Conservation (phyloP, 2,888 invertebrate species). For the Steromphala cineraria region DNA sequence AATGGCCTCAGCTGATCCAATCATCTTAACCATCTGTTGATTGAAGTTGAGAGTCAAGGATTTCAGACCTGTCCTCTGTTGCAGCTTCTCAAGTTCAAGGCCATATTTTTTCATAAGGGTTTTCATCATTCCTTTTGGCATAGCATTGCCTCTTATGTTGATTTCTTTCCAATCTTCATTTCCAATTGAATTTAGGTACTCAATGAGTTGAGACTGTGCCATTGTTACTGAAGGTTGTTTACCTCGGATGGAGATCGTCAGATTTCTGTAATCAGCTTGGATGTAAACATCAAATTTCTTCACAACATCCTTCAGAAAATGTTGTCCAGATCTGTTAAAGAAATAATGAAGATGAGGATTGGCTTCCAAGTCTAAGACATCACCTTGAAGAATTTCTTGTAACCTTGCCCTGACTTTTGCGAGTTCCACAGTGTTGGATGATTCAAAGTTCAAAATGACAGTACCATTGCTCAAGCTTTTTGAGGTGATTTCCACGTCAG, state of each 20-base stretch:
- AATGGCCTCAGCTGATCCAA: conserved; percentile 41
- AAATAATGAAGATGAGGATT: conserved; percentile 29
- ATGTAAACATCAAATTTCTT: conserved; percentile 36
- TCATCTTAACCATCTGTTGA: conserved; percentile 39
- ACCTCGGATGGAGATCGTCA: conserved; percentile 47
- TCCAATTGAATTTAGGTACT: conserved; percentile 27
- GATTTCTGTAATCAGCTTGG: conserved; percentile 40
- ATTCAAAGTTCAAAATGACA: conserved; percentile 38
- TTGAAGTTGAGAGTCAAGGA: conserved; percentile 40
- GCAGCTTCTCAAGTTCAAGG: conserved; percentile 39
- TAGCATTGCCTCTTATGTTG: conserved; percentile 38
- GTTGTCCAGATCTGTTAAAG: conserved; percentile 42
- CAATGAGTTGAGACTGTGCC: conserved; percentile 33
- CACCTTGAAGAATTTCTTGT: conserved; percentile 43
- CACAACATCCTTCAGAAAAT: conserved; percentile 36
- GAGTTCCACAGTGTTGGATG: conserved; percentile 37
- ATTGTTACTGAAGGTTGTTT: conserved; percentile 4
- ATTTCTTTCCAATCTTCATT: conserved; percentile 7
- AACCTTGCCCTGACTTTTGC: conserved; percentile 36
- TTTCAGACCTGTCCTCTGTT: conserved; percentile 28
- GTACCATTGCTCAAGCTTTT: conserved; percentile 39
- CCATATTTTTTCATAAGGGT: conserved; percentile 47
- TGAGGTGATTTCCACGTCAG: conserved; percentile 7
- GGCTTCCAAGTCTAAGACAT: conserved; percentile 35
- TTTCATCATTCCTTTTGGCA: conserved; percentile 56